These are phyloP conservation scores for Helogale parvula DNA, from an alignment of 2,113 vertebrate species.

Conservation along the genomic window DNA sequence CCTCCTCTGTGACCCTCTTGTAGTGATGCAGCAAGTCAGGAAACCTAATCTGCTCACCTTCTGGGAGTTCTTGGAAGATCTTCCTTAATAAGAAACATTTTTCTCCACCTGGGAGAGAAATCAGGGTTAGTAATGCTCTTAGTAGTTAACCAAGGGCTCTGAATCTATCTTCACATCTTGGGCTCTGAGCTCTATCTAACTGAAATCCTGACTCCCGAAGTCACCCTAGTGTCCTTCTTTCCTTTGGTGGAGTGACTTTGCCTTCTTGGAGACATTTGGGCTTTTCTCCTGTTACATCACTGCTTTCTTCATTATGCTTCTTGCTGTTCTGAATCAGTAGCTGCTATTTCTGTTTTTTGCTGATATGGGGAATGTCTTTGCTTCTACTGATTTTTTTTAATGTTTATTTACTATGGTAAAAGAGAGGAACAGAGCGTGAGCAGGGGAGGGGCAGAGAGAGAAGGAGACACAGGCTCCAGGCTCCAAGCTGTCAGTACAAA, in stretches of 20 bases:
- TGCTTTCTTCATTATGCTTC: accelerated
- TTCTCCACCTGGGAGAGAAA: not conserved
- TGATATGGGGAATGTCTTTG: not conserved
- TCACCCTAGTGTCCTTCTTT: not conserved
- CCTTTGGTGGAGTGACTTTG: not conserved
- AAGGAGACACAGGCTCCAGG: too few relatives aligned
- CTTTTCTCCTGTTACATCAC: not conserved
- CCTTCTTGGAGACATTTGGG: not conserved
- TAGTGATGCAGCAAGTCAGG: not conserved
- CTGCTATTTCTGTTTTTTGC: not conserved
- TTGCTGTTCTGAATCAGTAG: not conserved
- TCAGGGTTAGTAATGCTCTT: not conserved
- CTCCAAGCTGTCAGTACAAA: too few relatives aligned
- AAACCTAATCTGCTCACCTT: not conserved
- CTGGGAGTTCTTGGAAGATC: not conserved
- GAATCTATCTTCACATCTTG: not conserved
- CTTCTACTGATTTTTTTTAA: not conserved
- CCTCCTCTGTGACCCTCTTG: not conserved
- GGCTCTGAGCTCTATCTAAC: not conserved
- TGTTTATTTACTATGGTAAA: too few relatives aligned
- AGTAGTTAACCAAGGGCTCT: not conserved
- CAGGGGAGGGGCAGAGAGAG: too few relatives aligned
- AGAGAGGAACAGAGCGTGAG: too few relatives aligned
- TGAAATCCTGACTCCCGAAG: not conserved
- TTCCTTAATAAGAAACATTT: not conserved